A percentile compares a stretch with the other conserved stretches of the same genome.
Conservation (phyloP, 2,797 vertebrate species). For the Myotis planiceps region DNA sequence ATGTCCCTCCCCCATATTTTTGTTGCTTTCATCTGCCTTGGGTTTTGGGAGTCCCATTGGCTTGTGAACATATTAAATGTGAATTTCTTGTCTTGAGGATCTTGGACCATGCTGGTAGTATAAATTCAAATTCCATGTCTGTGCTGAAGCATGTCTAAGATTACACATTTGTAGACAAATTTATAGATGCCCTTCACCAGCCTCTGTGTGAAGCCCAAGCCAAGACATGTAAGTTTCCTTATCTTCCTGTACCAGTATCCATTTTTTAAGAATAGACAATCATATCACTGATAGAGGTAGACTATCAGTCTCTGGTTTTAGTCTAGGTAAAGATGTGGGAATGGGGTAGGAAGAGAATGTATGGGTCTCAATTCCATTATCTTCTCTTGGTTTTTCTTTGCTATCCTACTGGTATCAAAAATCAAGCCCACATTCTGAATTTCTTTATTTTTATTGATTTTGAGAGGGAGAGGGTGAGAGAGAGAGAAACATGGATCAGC, state of each 20-base stretch:
- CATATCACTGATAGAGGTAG: neutral
- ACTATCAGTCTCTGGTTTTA: neutral
- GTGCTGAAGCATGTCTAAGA: neutral
- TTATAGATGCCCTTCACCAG: neutral
- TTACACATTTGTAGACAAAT: neutral
- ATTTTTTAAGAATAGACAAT: neutral
- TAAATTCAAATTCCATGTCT: constrained; percentile 17
- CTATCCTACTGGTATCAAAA: neutral
- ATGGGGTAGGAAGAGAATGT: neutral
- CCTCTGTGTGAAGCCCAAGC: neutral
- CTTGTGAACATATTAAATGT: neutral
- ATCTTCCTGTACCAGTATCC: neutral
- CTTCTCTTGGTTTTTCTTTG: neutral
- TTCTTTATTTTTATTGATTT: neutral
- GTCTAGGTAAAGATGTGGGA: neutral
- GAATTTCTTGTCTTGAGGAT: neutral
- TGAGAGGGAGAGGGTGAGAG: neutral
- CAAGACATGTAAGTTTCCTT: neutral
- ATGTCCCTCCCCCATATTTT: neutral
- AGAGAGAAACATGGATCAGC: neutral
- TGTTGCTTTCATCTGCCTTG: neutral
- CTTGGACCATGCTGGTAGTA: neutral
- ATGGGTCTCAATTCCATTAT: neutral
- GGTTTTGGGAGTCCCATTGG: neutral
- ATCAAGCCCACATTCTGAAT: neutral